phyloP scores from a whole-genome alignment of 2,888 invertebrate species.

The Arctia plantaginis region DNA sequence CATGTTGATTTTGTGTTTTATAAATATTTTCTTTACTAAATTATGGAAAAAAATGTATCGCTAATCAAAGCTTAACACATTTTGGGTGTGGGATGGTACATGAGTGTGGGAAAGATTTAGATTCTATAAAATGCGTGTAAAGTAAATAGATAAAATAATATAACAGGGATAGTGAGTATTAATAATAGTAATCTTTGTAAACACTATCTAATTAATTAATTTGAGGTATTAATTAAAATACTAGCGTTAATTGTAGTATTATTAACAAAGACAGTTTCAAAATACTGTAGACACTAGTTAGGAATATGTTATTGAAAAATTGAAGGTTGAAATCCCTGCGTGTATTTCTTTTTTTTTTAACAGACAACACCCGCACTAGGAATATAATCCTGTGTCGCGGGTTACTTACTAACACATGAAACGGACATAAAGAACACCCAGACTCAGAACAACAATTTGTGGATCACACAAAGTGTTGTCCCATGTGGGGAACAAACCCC shows the following conservation, averaged over 20 bases:
- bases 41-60: slow-evolving; percentile 12
- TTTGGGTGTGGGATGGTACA: background rate
- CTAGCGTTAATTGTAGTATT: background rate
- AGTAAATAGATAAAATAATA: background rate
- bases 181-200: background rate
- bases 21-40: slow-evolving; percentile 36
- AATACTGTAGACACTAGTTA: background rate
- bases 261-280: background rate
- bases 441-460: no score
- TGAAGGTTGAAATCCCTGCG: no score
- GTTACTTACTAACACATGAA: no score
- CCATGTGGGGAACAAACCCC: no score
- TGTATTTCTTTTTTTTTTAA: no score
- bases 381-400: no score
- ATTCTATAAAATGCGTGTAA: background rate
- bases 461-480: no score
- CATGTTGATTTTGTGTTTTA: slow-evolving; percentile 21
- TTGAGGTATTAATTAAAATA: background rate
- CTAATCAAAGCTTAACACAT: slow-evolving; percentile 2
- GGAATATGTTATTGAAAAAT: background rate
- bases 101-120: background rate
- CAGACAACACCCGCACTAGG: no score
- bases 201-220: no score
- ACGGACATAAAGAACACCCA: no score
- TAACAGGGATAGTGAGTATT: background rate